Conservation (phyloP, 2,113 vertebrate genomes). For the Archocentrus centrarchus region DNA sequence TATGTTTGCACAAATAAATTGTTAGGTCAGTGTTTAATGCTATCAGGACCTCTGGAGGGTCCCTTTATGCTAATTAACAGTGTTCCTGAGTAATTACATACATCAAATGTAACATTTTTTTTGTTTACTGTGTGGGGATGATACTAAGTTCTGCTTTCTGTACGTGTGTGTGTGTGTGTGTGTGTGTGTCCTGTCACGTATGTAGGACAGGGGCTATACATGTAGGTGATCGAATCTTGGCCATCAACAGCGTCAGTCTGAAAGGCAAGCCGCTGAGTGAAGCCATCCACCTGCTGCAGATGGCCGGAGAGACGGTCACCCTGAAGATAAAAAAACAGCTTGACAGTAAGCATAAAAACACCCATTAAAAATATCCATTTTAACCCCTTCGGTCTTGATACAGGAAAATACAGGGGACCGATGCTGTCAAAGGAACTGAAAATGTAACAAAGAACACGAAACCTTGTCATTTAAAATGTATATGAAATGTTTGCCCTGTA, state of each 20-base stretch:
- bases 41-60: background rate
- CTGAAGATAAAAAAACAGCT: slow-evolving; percentile 96
- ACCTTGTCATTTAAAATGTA: background rate
- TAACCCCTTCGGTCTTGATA: background rate
- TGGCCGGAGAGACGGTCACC: slow-evolving; percentile 95
- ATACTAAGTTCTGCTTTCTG: background rate
- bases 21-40: background rate
- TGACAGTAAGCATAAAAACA: slow-evolving; percentile 83
- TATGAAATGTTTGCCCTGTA: background rate
- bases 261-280: slow-evolving; percentile 96
- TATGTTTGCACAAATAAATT: background rate
- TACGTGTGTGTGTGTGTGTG: background rate
- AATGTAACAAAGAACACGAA: too few species aligned
- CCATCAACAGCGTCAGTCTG: slow-evolving; percentile 94
- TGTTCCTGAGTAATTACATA: background rate
- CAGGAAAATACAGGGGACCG: too few species aligned
- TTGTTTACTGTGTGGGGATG: background rate
- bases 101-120: background rate
- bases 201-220: slow-evolving; percentile 95
- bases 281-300: slow-evolving; percentile 96
- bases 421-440: too few species aligned
- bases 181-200: slow-evolving; percentile 15
- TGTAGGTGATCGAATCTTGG: slow-evolving; percentile 92
- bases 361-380: background rate
- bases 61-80: background rate